These are phyloP conservation scores for Cichladusa arquata DNA, from an alignment of 2,113 vertebrate genomes.

Conservation along the genomic window DNA sequence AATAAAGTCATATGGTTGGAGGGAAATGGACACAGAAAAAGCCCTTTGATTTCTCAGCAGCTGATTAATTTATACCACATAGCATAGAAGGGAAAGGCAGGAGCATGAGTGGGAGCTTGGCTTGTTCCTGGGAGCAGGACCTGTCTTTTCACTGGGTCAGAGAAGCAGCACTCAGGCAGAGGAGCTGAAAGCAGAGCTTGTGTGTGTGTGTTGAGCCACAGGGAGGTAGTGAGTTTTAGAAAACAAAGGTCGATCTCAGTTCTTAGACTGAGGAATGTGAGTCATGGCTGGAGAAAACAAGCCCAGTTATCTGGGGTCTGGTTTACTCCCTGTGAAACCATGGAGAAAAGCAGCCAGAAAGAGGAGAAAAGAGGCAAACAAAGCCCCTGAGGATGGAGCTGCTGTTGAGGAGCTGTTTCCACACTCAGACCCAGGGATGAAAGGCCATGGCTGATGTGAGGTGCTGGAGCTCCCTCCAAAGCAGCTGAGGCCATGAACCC, in stretches of 20 bases:
- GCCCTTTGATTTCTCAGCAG: neutral
- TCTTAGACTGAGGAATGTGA: neutral
- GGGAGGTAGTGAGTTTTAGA: neutral
- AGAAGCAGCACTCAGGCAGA: neutral
- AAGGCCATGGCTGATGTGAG: neutral
- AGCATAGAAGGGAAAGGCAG: neutral
- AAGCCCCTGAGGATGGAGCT: neutral
- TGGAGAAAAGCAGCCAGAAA: neutral
- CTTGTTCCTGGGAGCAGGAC: neutral
- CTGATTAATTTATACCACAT: neutral
- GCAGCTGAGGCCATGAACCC: neutral
- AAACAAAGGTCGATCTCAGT: neutral
- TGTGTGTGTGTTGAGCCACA: neutral
- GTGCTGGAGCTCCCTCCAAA: neutral
- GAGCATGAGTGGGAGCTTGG: neutral
- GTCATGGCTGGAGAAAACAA: neutral
- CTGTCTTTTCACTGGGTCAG: neutral
- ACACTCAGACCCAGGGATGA: neutral
- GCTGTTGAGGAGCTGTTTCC: neutral
- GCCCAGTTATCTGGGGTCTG: neutral
- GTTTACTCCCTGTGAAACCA: neutral
- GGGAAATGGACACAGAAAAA: neutral
- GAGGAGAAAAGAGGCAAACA: neutral
- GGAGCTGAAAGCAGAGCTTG: neutral
- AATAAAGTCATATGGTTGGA: neutral